Conservation (phyloP, 2,113 vertebrate species). For the Festucalex cinctus region DNA sequence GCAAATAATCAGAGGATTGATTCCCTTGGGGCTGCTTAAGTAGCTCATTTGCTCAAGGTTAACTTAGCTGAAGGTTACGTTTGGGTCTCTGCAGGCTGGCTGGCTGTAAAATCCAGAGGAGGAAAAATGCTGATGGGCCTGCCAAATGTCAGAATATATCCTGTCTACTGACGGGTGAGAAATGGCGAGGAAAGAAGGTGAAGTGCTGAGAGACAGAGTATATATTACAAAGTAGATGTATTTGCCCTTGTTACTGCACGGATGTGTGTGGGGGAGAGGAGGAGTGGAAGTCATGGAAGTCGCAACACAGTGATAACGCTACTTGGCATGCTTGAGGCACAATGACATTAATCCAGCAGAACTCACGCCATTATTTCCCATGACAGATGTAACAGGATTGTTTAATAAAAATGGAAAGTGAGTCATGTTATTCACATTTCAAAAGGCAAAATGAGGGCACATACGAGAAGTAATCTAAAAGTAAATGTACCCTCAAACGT, state of each 20-base stretch:
- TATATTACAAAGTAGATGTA: constrained; percentile 16
- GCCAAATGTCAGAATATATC: constrained; percentile 40
- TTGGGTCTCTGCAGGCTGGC: constrained; percentile 42
- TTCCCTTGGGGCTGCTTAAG: constrained; percentile 46
- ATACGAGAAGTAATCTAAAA: constrained; percentile 32
- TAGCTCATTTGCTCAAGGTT: constrained; percentile 57
- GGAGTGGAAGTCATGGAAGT: constrained; percentile 27
- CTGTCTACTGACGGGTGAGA: constrained; percentile 26
- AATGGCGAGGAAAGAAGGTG: constrained; percentile 16
- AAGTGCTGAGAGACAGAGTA: constrained; percentile 9
- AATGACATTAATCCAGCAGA: constrained; percentile 70
- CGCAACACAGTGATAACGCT: constrained; percentile 50
- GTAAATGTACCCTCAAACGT: constrained; percentile 22
- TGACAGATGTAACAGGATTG: constrained; percentile 71
- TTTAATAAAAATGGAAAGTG: constrained; percentile 79
- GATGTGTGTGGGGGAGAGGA: constrained; percentile 13
- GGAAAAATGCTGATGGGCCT: constrained; percentile 39
- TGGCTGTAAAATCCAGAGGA: constrained; percentile 21
- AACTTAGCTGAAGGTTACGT: constrained; percentile 56
- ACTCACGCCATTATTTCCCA: constrained; percentile 68
- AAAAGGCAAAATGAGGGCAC: constrained; percentile 23
- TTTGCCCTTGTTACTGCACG: constrained; percentile 1
- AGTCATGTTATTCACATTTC: constrained; percentile 53
- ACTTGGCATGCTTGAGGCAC: constrained; percentile 62
- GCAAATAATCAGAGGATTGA: constrained; percentile 40